Base-by-base conservation (phyloP, 1,140 invertebrate species). In the Atta colombica region DNA sequence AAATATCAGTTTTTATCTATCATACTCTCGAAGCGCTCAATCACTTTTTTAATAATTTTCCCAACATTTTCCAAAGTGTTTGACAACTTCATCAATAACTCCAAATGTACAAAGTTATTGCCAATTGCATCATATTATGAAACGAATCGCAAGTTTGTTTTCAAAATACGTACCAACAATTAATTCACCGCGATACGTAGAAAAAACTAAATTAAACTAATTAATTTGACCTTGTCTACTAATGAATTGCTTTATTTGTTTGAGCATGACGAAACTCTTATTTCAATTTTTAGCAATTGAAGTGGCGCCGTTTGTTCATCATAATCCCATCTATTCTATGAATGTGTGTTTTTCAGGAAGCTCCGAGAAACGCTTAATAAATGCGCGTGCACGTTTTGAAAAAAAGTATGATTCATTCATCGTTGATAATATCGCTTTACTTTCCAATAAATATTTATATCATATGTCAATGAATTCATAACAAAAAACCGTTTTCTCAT, bases 231-330 rank as follows among this genome's bases (percentile, higher is more conserved):
- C 80, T 87, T 85, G 51, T 65, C 58, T 28, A 61, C 6, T 55
- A 5, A 21, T 85, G 61, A 89, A 84, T 77, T 68, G 68, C 53
- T 75, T 68, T 71, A 77, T 78, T 71, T 55, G 66, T 74, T 77
- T n/a, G 16, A 53, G 16, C n/a, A 14, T 31, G 75, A 68, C 16
- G n/a, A 58, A 86, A 69, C 31, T 55, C 74, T 68, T 60, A 31
- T 49, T n/a, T 49, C 45, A 4, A 60, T 88, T 89, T 89, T 89
- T 80, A 75, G 80, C 49, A 74, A 88, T 89, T 89, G 77, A 8
- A 21, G 16, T 45, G 86, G 68, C 86, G 86, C 68, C 69, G 21
- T 25, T 31, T 72, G 53, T 72, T 51, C 16, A 31, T 84, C 18
- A 84, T 51, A 74, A 84, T 74, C 7, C n/a, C 51, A 0, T 45